Evolutionary conservation across 1,140 invertebrate genomes (phyloP).

Genomic region (Polyergus mexicanus): DNA sequence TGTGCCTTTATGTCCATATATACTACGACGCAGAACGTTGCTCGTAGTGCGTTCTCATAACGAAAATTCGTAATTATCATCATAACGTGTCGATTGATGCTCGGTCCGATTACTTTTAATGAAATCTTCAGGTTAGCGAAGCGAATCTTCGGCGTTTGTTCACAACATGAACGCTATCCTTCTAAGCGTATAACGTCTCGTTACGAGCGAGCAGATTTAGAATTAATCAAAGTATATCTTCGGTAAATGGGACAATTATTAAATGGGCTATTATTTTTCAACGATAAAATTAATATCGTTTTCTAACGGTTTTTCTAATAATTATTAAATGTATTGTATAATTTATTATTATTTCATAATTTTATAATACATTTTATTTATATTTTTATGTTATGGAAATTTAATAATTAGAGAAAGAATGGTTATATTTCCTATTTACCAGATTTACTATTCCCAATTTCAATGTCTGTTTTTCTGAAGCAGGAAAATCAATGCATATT

Average conservation of each 20-base stretch:
- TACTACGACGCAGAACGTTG: constrained; percentile 40
- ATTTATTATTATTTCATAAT: neutral
- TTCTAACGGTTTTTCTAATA: neutral
- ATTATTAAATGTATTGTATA: neutral
- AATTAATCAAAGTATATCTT: constrained; percentile 26
- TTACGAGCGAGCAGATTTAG: constrained; percentile 20
- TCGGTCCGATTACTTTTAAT: constrained; percentile 17
- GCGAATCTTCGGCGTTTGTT: constrained; percentile 7
- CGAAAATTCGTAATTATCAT: constrained; percentile 57
- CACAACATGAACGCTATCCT: constrained; percentile 6
- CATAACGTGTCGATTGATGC: neutral
- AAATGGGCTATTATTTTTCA: constrained; percentile 2
- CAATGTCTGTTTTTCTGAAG: no score
- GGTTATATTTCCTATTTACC: no score
- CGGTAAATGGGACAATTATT: constrained; percentile 26
- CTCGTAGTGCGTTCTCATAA: constrained; percentile 37
- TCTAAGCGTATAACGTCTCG: constrained; percentile 33
- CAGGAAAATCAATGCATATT: no score
- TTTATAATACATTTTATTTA: neutral
- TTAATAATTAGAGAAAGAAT: no score
- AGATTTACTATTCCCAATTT: no score
- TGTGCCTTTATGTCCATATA: constrained; percentile 78
- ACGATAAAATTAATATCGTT: constrained; percentile 8
- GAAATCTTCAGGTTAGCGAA: constrained; percentile 17
- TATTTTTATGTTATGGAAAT: no score